phyloP scores from a whole-genome alignment of 2,797 vertebrate species.

The Xiphophorus birchmanni region DNA sequence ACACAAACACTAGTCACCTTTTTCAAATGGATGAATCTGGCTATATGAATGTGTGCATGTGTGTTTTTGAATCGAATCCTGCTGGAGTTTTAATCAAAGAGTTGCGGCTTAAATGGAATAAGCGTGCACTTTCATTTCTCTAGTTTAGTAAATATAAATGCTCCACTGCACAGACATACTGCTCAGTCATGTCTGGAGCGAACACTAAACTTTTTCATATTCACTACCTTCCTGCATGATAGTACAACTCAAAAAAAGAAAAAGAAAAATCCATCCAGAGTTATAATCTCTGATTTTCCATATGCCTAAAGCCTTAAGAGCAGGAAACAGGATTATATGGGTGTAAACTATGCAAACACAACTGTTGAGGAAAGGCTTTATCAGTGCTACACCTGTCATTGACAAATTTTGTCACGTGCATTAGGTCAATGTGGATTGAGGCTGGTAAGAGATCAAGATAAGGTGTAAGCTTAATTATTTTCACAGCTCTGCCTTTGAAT shows the following conservation, averaged over 20 bases:
- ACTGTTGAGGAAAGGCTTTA: slow-evolving; percentile 52
- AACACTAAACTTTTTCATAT: slow-evolving; percentile 19
- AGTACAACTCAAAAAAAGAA: not conserved
- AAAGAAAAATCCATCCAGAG: not conserved
- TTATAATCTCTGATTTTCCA: slow-evolving; percentile 38
- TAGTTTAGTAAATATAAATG: slow-evolving; percentile 38
- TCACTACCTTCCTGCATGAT: slow-evolving; percentile 10
- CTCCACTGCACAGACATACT: slow-evolving; percentile 25
- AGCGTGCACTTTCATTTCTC: slow-evolving; percentile 41
- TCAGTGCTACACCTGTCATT: slow-evolving; percentile 63
- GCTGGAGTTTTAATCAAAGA: slow-evolving; percentile 49
- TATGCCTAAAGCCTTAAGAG: slow-evolving; percentile 25
- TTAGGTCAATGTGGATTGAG: slow-evolving; percentile 18
- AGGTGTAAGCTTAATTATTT: slow-evolving; percentile 2
- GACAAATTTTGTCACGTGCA: slow-evolving; percentile 42
- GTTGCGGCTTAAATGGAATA: slow-evolving; percentile 46
- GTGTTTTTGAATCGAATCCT: slow-evolving; percentile 33
- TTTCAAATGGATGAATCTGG: slow-evolving; percentile 35
- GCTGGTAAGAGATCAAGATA: slow-evolving; percentile 10
- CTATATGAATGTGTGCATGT: not conserved
- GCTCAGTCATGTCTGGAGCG: slow-evolving; percentile 48
- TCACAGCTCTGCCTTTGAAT: slow-evolving; percentile 5
- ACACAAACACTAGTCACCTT: slow-evolving; percentile 35
- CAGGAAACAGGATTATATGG: slow-evolving; percentile 58
- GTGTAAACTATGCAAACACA: slow-evolving; percentile 66